A percentile compares a stretch with the other conserved stretches of the same genome.
These are phyloP conservation scores for Mylabris phalerata DNA, from an alignment of 1,140 invertebrate species.

Conservation along the genomic window DNA sequence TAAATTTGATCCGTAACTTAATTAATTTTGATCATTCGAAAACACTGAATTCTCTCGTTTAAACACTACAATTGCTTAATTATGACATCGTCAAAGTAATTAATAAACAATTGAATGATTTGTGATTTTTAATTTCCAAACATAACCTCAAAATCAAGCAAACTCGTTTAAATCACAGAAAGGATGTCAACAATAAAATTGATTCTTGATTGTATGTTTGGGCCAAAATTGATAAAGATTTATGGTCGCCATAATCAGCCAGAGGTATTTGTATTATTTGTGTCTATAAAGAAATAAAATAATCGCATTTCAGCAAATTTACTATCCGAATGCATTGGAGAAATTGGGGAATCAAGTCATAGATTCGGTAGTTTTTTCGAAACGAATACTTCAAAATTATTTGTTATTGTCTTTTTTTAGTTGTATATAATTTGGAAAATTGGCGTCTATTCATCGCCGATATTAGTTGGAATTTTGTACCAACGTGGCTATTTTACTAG, in stretches of 20 bases:
- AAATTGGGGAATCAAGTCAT: conserved; percentile 67
- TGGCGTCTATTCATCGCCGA: conserved; percentile 67
- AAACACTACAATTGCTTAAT: too few species aligned
- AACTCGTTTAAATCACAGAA: too few species aligned
- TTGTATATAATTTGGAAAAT: conserved; percentile 62
- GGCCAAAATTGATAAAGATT: conserved; percentile 58
- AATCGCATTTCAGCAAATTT: conserved; percentile 49
- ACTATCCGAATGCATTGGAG: conserved; percentile 59
- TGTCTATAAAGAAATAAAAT: conserved; percentile 24
- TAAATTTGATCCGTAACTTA: too few species aligned
- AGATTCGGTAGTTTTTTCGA: conserved; percentile 49
- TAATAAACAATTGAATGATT: too few species aligned
- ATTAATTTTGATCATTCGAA: too few species aligned
- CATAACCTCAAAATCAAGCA: too few species aligned
- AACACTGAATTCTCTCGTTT: too few species aligned
- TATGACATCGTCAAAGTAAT: too few species aligned
- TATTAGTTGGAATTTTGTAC: conserved; percentile 66
- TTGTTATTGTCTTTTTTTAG: conserved; percentile 39
- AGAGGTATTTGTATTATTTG: conserved; percentile 25
- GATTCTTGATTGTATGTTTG: conserved; percentile 50
- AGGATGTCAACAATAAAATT: conserved; percentile 32
- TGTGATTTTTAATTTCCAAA: too few species aligned
- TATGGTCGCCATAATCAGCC: conserved; percentile 46
- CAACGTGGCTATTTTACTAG: conserved; percentile 57
- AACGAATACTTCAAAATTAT: conserved; percentile 6